Percentiles rank a stretch among this genome's conserved stretches.
Evolutionary conservation across 2,888 invertebrate genomes (phyloP).

Genomic region (Acronicta psi): DNA sequence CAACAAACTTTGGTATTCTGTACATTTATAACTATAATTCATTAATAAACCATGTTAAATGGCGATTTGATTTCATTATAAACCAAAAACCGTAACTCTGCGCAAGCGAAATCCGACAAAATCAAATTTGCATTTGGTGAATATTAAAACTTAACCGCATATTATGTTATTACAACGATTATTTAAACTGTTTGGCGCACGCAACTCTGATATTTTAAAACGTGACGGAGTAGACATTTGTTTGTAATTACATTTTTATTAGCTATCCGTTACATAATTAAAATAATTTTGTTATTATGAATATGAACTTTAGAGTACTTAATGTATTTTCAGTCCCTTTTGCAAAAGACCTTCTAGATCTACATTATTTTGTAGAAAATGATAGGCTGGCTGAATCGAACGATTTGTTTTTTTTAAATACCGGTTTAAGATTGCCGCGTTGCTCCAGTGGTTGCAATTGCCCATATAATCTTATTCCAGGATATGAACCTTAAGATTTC

Average conservation of each 20-base stretch:
- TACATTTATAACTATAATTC: slow-evolving; percentile 37
- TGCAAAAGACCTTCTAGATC: too few species aligned
- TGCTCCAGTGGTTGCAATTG: too few species aligned
- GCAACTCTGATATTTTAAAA: slow-evolving; percentile 23
- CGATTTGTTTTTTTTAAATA: too few species aligned
- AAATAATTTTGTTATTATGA: background rate
- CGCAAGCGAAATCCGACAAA: slow-evolving; percentile 61
- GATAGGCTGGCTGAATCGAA: too few species aligned
- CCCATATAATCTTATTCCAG: too few species aligned
- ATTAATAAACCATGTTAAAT: slow-evolving; percentile 58
- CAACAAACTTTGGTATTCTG: slow-evolving; percentile 20
- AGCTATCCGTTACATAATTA: background rate
- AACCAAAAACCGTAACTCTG: slow-evolving; percentile 59
- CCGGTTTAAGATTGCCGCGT: too few species aligned
- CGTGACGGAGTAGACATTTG: background rate
- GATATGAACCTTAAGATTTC: too few species aligned
- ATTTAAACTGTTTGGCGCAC: slow-evolving; percentile 39
- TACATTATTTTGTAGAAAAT: too few species aligned
- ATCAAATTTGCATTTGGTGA: slow-evolving; percentile 63
- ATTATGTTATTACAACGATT: slow-evolving; percentile 53
- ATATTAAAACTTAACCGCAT: slow-evolving; percentile 58
- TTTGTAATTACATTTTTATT: background rate
- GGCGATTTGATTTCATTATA: slow-evolving; percentile 63
- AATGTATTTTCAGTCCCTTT: background rate
- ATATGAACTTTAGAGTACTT: background rate